phyloP scores from a whole-genome alignment of 2,797 vertebrate species.

The Syncerus caffer region DNA sequence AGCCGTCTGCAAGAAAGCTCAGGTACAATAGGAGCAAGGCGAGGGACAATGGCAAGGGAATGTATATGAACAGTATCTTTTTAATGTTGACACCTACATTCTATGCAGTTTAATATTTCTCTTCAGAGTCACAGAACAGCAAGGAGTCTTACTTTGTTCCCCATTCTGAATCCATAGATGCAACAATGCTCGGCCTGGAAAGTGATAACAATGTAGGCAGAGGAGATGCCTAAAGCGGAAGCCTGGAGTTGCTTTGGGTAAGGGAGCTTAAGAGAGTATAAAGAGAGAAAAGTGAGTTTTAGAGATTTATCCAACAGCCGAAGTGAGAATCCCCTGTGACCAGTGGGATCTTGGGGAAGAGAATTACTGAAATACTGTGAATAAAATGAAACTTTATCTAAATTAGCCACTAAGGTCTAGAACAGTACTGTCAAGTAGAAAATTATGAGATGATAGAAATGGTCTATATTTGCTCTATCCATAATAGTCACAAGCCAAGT shows the following conservation, averaged over 20 bases:
- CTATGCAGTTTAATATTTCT: not conserved
- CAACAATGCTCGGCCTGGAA: not conserved
- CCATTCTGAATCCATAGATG: not conserved
- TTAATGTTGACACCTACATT: not conserved
- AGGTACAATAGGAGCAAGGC: slow-evolving; percentile 45
- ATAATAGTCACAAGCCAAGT: not conserved
- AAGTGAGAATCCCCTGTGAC: rapidly evolving
- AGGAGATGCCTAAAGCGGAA: not conserved
- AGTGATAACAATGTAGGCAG: not conserved
- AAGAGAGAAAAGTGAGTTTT: not conserved
- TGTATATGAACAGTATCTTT: not conserved
- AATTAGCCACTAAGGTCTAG: not conserved
- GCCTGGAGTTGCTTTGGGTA: not conserved
- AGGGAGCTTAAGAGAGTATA: not conserved
- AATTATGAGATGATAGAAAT: not conserved
- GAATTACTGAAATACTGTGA: not conserved
- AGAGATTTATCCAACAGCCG: not conserved
- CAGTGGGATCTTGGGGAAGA: not conserved
- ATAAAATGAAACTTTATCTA: not conserved
- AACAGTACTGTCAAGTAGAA: not conserved
- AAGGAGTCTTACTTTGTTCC: not conserved
- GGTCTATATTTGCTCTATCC: not conserved
- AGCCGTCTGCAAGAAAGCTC: not conserved
- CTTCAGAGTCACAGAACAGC: not conserved
- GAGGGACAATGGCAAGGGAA: not conserved